Conservation (phyloP, 1,140 invertebrate species). For the Platyura marginata region DNA sequence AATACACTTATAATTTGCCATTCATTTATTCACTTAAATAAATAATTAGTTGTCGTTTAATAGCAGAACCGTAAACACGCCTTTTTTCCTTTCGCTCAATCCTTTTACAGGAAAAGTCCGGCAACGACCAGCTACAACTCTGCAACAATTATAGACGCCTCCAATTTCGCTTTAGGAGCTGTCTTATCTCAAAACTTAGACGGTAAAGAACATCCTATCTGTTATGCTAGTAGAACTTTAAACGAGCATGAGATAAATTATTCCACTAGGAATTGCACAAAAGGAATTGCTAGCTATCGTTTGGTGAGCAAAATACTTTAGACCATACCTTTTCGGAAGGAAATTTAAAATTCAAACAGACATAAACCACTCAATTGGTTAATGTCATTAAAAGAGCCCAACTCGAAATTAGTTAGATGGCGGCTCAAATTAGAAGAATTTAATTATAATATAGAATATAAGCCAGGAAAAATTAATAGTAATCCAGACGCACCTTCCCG, state of each 20-base stretch:
- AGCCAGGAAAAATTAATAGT: slow-evolving; percentile 4
- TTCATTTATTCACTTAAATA: no score
- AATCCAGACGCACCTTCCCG: slow-evolving; percentile 5
- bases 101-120: no score
- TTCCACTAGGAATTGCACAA: slow-evolving; percentile 20
- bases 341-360: slow-evolving; percentile 29
- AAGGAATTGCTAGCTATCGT: slow-evolving; percentile 31
- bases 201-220: no score
- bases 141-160: no score
- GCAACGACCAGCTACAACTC: no score
- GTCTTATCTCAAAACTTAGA: no score
- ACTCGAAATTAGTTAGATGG: slow-evolving; percentile 27
- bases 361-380: slow-evolving; percentile 27
- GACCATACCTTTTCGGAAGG: slow-evolving; percentile 25
- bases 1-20: no score
- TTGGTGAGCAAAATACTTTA: slow-evolving; percentile 26
- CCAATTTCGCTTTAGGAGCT: no score
- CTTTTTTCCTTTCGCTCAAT: no score
- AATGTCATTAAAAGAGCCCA: slow-evolving; percentile 23
- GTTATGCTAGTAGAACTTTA: slow-evolving; percentile 20
- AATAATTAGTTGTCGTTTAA: no score
- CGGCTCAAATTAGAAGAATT: slow-evolving; percentile 22
- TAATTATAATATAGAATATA: slow-evolving; percentile 16
- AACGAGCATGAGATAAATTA: slow-evolving; percentile 24
- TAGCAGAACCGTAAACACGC: no score